These are phyloP conservation scores for Lethrus apterus DNA, from an alignment of 1,140 invertebrate genomes.

Conservation along the genomic window DNA sequence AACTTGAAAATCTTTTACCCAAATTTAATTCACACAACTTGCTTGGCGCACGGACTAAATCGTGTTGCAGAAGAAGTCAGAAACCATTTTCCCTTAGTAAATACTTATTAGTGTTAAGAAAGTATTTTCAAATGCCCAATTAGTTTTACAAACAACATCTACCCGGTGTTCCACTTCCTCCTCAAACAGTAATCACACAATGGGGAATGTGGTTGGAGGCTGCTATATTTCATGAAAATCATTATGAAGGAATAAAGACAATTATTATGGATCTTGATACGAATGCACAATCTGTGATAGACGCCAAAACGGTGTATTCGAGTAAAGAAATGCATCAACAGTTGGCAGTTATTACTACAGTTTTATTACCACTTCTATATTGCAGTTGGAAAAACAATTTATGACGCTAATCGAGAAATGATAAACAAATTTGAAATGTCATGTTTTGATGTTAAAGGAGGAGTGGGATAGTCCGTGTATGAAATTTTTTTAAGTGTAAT, in stretches of 20 bases:
- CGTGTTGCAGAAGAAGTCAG: slow-evolving; percentile 38
- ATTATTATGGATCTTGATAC: slow-evolving; percentile 8
- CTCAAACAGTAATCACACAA: slow-evolving; percentile 37
- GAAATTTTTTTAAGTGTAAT: slow-evolving; percentile 3
- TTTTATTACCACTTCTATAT: slow-evolving; percentile 4
- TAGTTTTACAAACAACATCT: slow-evolving; percentile 30
- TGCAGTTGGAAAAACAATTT: background rate
- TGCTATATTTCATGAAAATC: slow-evolving; percentile 31
- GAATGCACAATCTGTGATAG: slow-evolving; percentile 6
- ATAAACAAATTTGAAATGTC: slow-evolving; percentile 3
- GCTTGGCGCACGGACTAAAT: too few relatives aligned
- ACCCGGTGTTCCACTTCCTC: slow-evolving; percentile 35
- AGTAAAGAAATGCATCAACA: slow-evolving; percentile 1
- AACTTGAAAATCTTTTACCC: slow-evolving; percentile 1
- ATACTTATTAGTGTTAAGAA: slow-evolving; percentile 29
- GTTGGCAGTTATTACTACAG: slow-evolving; percentile 1
- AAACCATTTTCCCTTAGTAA: slow-evolving; percentile 27
- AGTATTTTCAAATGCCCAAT: slow-evolving; percentile 34
- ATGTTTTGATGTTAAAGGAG: slow-evolving; percentile 5
- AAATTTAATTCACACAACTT: background rate
- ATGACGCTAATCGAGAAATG: background rate
- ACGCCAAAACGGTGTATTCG: slow-evolving; percentile 6
- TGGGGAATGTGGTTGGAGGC: slow-evolving; percentile 41
- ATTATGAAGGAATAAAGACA: slow-evolving; percentile 27
- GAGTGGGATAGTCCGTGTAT: slow-evolving; percentile 3